A percentile compares a stretch with the other conserved stretches of the same genome.
Evolutionary conservation across 2,113 vertebrate species (phyloP).

Genomic region (Catharus fuscescens): DNA sequence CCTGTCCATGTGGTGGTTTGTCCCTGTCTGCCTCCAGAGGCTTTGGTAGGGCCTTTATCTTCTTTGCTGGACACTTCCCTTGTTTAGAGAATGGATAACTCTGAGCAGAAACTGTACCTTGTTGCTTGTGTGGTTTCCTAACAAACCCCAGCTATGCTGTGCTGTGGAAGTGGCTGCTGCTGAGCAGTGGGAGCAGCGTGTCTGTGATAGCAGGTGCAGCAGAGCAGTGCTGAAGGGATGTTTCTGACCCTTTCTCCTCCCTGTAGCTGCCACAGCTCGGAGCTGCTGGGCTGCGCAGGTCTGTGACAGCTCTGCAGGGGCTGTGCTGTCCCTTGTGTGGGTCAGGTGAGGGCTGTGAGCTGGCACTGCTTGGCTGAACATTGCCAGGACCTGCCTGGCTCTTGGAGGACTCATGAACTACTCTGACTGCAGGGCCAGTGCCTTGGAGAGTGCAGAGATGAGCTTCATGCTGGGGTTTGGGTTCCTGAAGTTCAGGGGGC

Average conservation of each 20-base stretch:
- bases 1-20: neutral
- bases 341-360: neutral
- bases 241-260: neutral
- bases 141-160: neutral
- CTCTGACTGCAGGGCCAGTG: neutral
- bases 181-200: neutral
- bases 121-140: neutral
- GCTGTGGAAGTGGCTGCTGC: neutral
- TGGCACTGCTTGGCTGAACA: neutral
- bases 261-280: neutral
- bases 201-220: neutral
- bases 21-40: neutral
- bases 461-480: neutral
- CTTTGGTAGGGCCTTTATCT: neutral
- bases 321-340: neutral
- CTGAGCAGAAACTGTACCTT: neutral
- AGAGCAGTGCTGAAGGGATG: neutral
- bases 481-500: neutral
- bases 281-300: neutral
- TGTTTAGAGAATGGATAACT: neutral
- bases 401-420: neutral
- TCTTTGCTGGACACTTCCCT: neutral
- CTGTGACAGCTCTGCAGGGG: neutral
- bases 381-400: neutral
- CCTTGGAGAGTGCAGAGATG: neutral